Evolutionary conservation across 2,797 vertebrate species (phyloP).

Genomic region (Todus mexicanus): DNA sequence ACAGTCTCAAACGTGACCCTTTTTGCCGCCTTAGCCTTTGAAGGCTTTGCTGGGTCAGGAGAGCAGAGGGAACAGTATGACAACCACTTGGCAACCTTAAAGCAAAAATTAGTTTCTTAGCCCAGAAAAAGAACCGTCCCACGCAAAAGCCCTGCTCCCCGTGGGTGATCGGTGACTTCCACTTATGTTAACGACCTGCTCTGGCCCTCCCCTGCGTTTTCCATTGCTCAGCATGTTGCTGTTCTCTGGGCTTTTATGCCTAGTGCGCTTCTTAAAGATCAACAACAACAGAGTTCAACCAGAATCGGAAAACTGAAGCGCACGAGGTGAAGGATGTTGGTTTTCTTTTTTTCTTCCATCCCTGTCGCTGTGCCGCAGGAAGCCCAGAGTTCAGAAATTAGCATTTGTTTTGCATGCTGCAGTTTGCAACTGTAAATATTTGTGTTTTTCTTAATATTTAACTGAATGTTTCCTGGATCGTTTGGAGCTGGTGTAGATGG

Average conservation of each 20-base stretch:
- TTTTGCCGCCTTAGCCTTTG: background rate
- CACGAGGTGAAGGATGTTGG: background rate
- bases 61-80: background rate
- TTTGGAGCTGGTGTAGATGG: slow-evolving; percentile 22
- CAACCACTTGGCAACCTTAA: background rate
- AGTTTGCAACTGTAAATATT: slow-evolving; percentile 48
- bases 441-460: slow-evolving; percentile 13
- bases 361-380: background rate
- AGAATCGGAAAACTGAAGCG: background rate
- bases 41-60: background rate
- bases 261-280: background rate
- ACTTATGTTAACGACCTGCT: background rate
- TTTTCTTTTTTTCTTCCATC: background rate
- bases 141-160: background rate
- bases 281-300: background rate
- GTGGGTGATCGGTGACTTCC: slow-evolving; percentile 10
- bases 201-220: background rate
- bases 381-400: slow-evolving; percentile 21
- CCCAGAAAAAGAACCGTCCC: background rate
- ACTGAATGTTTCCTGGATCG: slow-evolving; percentile 46
- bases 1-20: background rate
- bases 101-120: background rate
- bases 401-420: slow-evolving; percentile 29
- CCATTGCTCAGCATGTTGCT: slow-evolving; percentile 48
- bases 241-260: background rate